phyloP scores from a whole-genome alignment of 2,797 vertebrate species.

The Paguma larvata region DNA sequence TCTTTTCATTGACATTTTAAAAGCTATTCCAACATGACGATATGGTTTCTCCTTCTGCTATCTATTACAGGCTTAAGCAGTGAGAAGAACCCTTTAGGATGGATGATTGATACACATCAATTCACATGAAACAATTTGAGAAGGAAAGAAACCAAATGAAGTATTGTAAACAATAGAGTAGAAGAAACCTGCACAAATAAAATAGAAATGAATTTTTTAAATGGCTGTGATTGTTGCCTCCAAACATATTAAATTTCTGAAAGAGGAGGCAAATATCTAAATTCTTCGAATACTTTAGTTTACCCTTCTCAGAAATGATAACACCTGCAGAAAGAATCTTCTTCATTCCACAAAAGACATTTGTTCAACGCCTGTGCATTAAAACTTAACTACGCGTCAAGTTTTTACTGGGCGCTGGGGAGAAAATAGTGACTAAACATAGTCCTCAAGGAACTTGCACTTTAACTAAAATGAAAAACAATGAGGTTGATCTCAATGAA shows the following conservation, averaged over 20 bases:
- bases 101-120: not conserved
- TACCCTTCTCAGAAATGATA: not conserved
- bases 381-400: not conserved
- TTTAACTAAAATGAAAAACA: not conserved
- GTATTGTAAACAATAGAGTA: not conserved
- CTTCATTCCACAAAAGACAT: not conserved
- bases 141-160: not conserved
- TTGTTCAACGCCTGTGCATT: not conserved
- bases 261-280: not conserved
- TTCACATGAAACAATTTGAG: not conserved
- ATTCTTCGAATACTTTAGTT: slow-evolving; percentile 22
- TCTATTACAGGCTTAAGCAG: slow-evolving; percentile 5
- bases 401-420: not conserved
- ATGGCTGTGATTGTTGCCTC: not conserved
- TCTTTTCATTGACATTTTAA: slow-evolving; percentile 83
- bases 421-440: not conserved
- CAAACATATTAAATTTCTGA: not conserved
- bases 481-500: not conserved
- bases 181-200: not conserved
- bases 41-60: slow-evolving; percentile 40
- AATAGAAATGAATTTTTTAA: not conserved
- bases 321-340: not conserved
- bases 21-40: slow-evolving; percentile 51
- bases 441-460: not conserved
- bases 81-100: not conserved